phyloP scores from a whole-genome alignment of 1,140 invertebrate genomes.

The Hesperophylax magnus region DNA sequence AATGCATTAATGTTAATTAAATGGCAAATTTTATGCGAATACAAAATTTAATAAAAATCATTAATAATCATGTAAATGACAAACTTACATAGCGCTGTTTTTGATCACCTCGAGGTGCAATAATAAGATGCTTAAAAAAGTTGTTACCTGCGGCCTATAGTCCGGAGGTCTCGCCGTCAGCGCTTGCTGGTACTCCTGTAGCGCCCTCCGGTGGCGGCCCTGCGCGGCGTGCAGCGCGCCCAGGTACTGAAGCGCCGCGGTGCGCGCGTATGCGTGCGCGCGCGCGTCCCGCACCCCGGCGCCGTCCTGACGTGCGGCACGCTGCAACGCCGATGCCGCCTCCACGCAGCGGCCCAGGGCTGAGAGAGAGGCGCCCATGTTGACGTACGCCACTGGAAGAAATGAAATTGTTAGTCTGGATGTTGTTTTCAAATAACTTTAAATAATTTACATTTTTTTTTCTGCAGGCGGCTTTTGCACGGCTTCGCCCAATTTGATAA shows the following conservation, averaged over 20 bases:
- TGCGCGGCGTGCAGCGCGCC: slow-evolving; percentile 92
- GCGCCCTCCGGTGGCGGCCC: slow-evolving; percentile 85
- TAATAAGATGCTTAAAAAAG: no score
- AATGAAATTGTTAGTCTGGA: slow-evolving; percentile 16
- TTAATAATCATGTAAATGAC: no score
- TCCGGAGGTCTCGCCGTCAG: slow-evolving; percentile 84
- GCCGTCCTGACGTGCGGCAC: slow-evolving; percentile 88
- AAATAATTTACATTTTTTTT: no score
- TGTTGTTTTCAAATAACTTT: no score
- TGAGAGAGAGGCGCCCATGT: slow-evolving; percentile 90
- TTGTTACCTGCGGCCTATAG: slow-evolving; percentile 83
- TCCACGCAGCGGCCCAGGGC: slow-evolving; percentile 86
- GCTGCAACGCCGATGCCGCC: slow-evolving; percentile 85
- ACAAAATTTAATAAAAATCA: no score
- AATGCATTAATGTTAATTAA: no score
- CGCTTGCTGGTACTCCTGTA: slow-evolving; percentile 92
- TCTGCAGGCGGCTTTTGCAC: no score
- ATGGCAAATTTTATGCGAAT: no score
- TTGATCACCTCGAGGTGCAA: no score
- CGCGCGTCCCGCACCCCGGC: slow-evolving; percentile 89
- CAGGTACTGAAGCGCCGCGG: slow-evolving; percentile 92
- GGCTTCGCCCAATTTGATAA: no score
- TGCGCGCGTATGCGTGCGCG: slow-evolving; percentile 90
- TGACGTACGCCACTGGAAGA: slow-evolving; percentile 93
- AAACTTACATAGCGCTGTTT: no score